A percentile compares a stretch with the other conserved stretches of the same genome.
Conservation (phyloP, 2,113 vertebrate genomes). For the Marcusenius ussheri region DNA sequence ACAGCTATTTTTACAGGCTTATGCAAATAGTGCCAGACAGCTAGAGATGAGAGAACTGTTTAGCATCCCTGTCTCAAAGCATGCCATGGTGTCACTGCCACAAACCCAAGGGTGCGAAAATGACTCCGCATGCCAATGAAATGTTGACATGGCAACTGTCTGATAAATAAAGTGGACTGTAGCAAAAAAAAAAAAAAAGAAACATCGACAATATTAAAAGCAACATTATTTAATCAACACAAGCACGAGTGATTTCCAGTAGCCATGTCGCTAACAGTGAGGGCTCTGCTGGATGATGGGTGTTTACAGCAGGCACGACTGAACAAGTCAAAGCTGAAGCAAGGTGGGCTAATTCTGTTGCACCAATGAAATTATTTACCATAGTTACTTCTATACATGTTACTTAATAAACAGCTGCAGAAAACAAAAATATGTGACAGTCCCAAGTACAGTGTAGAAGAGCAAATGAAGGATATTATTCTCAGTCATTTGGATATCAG, state of each 20-base stretch:
- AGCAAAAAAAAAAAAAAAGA: neutral
- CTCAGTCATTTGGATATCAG: neutral
- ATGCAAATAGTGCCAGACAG: neutral
- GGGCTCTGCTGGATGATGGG: neutral
- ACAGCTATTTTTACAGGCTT: neutral
- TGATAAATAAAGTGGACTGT: neutral
- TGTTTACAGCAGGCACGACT: neutral
- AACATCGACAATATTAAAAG: neutral
- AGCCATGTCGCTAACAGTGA: neutral
- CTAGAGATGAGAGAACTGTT: neutral
- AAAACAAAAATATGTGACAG: neutral
- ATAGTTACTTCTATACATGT: neutral
- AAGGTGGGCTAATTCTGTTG: neutral
- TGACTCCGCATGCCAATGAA: neutral
- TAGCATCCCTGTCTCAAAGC: neutral
- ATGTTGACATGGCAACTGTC: constrained; percentile 2
- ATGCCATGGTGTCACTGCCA: neutral
- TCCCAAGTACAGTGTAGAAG: neutral
- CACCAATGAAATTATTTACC: neutral
- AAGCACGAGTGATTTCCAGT: neutral
- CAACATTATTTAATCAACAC: neutral
- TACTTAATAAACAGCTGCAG: neutral
- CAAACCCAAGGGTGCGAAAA: neutral
- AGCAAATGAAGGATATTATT: neutral
- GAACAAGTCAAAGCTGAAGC: neutral